Evolutionary conservation across 2,888 invertebrate species (phyloP).

Genomic region (Odontocolon sp.): DNA sequence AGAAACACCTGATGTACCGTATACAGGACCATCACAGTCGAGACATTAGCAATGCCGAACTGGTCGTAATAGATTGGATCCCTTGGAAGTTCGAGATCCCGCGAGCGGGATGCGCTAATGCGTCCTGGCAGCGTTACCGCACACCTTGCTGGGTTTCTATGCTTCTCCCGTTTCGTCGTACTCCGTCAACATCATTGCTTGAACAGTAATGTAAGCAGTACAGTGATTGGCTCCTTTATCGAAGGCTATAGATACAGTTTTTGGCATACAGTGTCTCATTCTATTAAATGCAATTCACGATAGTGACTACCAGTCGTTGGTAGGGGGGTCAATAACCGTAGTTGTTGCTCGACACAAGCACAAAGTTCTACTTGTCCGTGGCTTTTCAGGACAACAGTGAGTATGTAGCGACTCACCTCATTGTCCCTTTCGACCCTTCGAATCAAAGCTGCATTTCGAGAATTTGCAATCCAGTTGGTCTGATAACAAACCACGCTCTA

Average conservation of each 20-base stretch:
- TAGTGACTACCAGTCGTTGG: too few species aligned
- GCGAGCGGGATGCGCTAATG: constrained; percentile 69
- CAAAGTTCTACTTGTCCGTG: too few species aligned
- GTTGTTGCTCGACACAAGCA: too few species aligned
- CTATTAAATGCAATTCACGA: too few species aligned
- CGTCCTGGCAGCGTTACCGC: constrained; percentile 56
- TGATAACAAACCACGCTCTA: too few species aligned
- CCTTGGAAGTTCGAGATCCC: constrained; percentile 72
- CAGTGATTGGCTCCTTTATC: too few species aligned
- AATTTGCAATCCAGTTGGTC: constrained; percentile 46
- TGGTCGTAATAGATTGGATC: constrained; percentile 77
- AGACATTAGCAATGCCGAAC: constrained; percentile 78
- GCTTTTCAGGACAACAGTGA: constrained; percentile 26
- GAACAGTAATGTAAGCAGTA: too few species aligned
- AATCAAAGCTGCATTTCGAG: constrained; percentile 17
- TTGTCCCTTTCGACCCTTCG: constrained; percentile 27
- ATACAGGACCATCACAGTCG: constrained; percentile 64
- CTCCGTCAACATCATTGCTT: constrained; percentile 25
- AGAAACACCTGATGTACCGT: constrained; percentile 20
- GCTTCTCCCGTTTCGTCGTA: constrained; percentile 8
- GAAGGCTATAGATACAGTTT: too few species aligned
- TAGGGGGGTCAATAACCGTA: too few species aligned
- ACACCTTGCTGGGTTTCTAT: constrained; percentile 9
- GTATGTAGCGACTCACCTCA: constrained; percentile 24
- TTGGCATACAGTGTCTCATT: too few species aligned